phyloP scores from a whole-genome alignment of 2,797 vertebrate species.

The Prunella strophiata region DNA sequence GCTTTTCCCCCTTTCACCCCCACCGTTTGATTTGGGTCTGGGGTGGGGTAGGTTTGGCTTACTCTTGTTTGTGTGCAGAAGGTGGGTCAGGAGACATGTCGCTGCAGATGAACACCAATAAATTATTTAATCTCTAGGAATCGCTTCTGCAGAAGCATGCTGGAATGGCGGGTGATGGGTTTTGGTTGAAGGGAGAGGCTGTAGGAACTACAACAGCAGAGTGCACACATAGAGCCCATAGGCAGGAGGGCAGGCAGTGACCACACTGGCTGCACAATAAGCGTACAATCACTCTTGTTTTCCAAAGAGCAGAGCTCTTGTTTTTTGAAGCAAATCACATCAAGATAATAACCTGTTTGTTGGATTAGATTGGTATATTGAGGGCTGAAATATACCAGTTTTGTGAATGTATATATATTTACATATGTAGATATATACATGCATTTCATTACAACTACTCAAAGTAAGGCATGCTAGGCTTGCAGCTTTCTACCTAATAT shows the following conservation, averaged over 20 bases:
- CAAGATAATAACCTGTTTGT: slow-evolving; percentile 12
- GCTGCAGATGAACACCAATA: slow-evolving; percentile 10
- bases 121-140: slow-evolving; percentile 42
- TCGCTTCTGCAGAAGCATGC: background rate
- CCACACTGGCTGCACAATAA: background rate
- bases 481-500: slow-evolving; percentile 29
- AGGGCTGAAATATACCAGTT: background rate
- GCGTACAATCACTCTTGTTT: background rate
- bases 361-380: slow-evolving; percentile 2
- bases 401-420: background rate
- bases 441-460: background rate
- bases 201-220: background rate
- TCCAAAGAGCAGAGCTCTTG: background rate
- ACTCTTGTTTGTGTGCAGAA: background rate
- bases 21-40: background rate
- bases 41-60: background rate
- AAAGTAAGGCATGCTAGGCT: background rate
- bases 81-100: background rate
- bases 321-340: background rate
- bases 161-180: background rate
- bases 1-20: background rate
- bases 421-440: too few relatives aligned
- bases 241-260: background rate
- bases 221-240: background rate
- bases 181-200: background rate